Evolutionary conservation across 2,888 invertebrate species (phyloP).

Genomic region (Mayetiola destructor): DNA sequence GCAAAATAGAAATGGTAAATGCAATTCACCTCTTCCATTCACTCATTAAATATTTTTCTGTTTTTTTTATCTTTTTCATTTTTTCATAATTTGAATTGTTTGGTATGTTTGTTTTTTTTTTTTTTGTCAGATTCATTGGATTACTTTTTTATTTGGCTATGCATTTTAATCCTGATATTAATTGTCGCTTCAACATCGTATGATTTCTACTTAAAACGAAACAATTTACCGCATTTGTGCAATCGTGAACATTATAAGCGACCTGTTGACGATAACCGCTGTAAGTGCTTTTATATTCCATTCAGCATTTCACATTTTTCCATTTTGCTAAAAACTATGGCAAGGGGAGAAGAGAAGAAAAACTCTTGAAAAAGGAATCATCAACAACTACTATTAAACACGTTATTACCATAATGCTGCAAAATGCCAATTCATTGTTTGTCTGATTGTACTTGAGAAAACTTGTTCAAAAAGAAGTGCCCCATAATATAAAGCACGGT

Average conservation of each 20-base stretch:
- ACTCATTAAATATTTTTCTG: background rate
- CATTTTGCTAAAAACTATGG: background rate
- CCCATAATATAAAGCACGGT: no score
- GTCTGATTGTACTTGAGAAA: no score
- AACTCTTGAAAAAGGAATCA: no score
- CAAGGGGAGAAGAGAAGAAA: background rate
- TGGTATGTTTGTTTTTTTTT: background rate
- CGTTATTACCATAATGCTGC: no score
- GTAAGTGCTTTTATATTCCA: background rate
- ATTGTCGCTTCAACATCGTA: constrained; percentile 13
- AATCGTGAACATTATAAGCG: constrained; percentile 14
- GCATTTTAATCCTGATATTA: background rate
- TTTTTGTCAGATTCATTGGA: constrained; percentile 14
- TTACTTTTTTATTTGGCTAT: background rate
- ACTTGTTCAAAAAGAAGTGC: no score
- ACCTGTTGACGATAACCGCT: background rate
- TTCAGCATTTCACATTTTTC: no score
- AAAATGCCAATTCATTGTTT: no score
- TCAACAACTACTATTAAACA: no score
- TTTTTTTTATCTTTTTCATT: no score
- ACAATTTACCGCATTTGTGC: background rate
- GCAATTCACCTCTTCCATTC: background rate
- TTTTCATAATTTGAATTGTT: background rate
- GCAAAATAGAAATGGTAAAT: background rate
- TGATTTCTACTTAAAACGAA: constrained; percentile 14